phyloP scores from a whole-genome alignment of 2,113 vertebrate species.

The Puntigrus tetrazona region DNA sequence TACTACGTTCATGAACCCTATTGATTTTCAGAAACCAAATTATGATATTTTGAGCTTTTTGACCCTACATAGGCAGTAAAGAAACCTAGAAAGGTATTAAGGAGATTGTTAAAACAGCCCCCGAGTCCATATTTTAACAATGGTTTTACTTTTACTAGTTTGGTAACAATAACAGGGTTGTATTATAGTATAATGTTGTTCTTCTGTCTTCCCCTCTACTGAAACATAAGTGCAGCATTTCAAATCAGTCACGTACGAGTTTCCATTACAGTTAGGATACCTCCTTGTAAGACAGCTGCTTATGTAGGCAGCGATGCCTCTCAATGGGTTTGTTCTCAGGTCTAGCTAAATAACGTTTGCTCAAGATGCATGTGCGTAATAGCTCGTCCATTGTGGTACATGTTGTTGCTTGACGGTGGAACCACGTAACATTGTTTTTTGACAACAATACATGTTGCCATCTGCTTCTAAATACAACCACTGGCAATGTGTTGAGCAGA shows the following conservation, averaged over 20 bases:
- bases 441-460: constrained; percentile 9
- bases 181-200: neutral
- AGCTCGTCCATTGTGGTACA: neutral
- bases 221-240: neutral
- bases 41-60: too few species aligned
- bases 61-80: too few species aligned
- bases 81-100: too few species aligned
- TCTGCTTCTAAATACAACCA: constrained; percentile 22
- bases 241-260: neutral
- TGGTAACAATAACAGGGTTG: neutral
- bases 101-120: too few species aligned
- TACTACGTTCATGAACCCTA: too few species aligned
- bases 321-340: neutral
- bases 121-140: too few species aligned
- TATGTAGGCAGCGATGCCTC: neutral
- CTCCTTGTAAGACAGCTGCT: neutral
- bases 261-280: neutral
- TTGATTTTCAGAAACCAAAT: too few species aligned
- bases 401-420: constrained; percentile 17
- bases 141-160: neutral
- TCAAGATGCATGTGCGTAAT: neutral
- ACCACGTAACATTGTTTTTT: constrained; percentile 10
- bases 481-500: constrained; percentile 12
- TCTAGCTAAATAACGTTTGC: constrained; percentile 11
- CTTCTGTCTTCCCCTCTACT: neutral